Base-by-base conservation (phyloP, 2,797 vertebrate genomes). In the Spea hammondii region DNA sequence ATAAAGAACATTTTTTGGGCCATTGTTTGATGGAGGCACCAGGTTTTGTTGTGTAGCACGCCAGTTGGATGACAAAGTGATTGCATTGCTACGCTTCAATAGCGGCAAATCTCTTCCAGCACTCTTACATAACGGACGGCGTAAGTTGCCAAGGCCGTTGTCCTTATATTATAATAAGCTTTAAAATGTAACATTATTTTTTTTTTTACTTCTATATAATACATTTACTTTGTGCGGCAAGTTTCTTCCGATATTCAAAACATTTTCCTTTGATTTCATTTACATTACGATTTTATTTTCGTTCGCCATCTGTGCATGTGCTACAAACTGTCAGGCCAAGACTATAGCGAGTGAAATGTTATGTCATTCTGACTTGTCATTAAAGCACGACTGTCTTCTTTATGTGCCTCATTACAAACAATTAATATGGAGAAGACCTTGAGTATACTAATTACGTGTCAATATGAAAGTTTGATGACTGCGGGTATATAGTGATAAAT, bases 401-500 rank as follows among this genome's bases (percentile, higher is more conserved):
- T 48, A 4, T 78, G 17, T 83, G 50, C 74, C 69, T 79, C 78
- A 70, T 48, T 82, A 79, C 11, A n/a, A 50, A 84, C 77, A 88
- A 88, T 87, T 88, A 88, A 85, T 80, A 84, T 17, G 13, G 13
- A 77, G 83, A 88, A 82, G 82, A 82, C 46, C 81, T 66, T n/a
- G 48, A 82, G 87, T 70, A 66, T 85, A 80, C 82, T 87, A 84
- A 83, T 72, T 87, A 49, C 62, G 66, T 80, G 12, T 51, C 13
- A 87, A 82, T 86, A 85, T 78, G 67, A 82, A 82, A 79, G 85
- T 70, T 69, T 83, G 86, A 79, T 81, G 69, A 83, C 70, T 71
- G 70, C 85, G 74, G 85, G 83, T 82, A 82, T 83, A 82, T 76
- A 76, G 10, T 82, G 85, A 83, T 65, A 89, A 86, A 85, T 8